A percentile compares a stretch with the other conserved stretches of the same genome.
Evolutionary conservation across 2,113 vertebrate species (phyloP).

Genomic region (rat (Rattus norvegicus)): DNA sequence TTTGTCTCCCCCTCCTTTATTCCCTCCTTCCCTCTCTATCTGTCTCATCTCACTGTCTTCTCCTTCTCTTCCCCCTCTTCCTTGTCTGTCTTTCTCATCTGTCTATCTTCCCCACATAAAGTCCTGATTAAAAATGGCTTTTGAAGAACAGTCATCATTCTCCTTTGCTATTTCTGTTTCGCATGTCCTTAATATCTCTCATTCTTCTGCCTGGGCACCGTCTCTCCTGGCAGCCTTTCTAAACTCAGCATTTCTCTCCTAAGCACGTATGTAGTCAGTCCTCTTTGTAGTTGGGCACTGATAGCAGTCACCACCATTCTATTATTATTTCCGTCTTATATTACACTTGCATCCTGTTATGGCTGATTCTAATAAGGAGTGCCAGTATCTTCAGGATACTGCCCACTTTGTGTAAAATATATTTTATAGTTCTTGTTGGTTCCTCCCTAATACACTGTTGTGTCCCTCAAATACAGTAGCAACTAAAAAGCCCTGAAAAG

Average conservation of each 20-base stretch:
- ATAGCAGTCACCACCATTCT: background rate
- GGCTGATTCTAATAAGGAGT: background rate
- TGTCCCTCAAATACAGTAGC: background rate
- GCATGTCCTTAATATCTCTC: background rate
- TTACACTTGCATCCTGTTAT: slow-evolving; percentile 6
- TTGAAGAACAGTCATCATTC: background rate
- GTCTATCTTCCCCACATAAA: background rate
- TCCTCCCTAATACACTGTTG: background rate
- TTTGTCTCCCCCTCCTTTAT: background rate
- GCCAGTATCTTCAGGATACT: background rate
- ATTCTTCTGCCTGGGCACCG: background rate
- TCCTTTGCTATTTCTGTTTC: background rate
- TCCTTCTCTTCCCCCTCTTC: accelerated
- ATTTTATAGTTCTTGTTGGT: background rate
- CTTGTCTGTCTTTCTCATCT: background rate
- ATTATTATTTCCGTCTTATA: background rate
- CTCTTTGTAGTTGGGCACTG: background rate
- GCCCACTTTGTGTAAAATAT: slow-evolving; percentile 4
- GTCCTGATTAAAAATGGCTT: background rate
- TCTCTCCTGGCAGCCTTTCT: slow-evolving; percentile 24
- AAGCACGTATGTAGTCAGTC: background rate
- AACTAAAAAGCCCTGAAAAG: background rate
- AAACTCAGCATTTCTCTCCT: background rate
- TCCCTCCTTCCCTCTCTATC: background rate
- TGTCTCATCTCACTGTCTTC: background rate